Evolutionary conservation across 2,113 vertebrate genomes (phyloP), one percentile per base, ranked within the genome.

Genomic region (Poeciliopsis prolifica): DNA sequence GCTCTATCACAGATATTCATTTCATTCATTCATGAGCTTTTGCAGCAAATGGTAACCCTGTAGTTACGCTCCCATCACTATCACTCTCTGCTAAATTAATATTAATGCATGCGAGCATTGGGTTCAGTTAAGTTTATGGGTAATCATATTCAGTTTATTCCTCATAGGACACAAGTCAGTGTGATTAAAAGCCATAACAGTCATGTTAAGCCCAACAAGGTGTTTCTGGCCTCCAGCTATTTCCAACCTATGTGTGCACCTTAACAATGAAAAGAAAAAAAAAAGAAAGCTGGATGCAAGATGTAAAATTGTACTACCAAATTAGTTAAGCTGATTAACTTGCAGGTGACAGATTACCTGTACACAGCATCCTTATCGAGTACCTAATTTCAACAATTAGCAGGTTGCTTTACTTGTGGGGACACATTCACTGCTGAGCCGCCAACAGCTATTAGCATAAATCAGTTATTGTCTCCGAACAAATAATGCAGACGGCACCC

Each of bases 141-240:
- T 94, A 94, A 95, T 95, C 92, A 95, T 95, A 94, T 94, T 94
- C 89, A 92, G 87, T 92, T 93, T 94, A 94, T 94, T 94, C 93
- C 92, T 93, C 84, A 88, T 93, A 92, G 90, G 92, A 92, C 88
- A 92, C 83, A 85, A 93, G 92, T 94, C 92, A 88, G 80, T 74
- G 88, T 94, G 94, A 95, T 95, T 94, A 94, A 94, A 94, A 89
- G 89, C 87, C 74, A 77, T 86, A 83, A 86, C 64, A 71, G 79
- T 42, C 54, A 76, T 51, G 61, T 86, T 90, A 88, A 87, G 78
- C 80, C 85, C 87, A 85, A 86, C 78, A 85, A 87, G 91, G 89
- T 88, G 77, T 35, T 60, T 71, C 78, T 88, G 37, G 88, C 92
- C 87, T 85, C 69, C 26, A 87, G 90, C 85, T 82, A 89, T 89